Conservation (phyloP, 2,797 vertebrate species). For the Sylvia borin region DNA sequence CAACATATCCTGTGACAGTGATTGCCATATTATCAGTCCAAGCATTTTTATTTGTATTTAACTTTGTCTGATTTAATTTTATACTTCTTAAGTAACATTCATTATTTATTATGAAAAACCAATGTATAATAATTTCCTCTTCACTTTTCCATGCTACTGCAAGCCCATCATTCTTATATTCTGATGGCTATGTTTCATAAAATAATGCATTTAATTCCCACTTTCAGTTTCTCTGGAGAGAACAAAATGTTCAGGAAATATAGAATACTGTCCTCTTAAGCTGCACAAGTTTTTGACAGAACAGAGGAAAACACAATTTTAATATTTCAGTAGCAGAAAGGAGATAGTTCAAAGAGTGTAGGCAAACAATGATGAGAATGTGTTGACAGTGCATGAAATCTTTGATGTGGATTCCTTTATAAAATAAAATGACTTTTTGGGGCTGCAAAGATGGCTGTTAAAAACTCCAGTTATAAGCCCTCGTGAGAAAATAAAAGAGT, state of each 20-base stretch:
- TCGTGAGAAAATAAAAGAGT: not conserved
- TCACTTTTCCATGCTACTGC: not conserved
- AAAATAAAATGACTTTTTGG: conserved; percentile 24
- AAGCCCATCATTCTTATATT: not conserved
- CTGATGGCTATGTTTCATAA: not conserved
- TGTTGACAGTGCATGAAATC: conserved; percentile 55
- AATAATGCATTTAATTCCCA: not conserved
- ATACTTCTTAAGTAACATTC: not conserved
- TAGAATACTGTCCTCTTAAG: not conserved
- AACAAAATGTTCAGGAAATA: not conserved
- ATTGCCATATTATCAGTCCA: not conserved
- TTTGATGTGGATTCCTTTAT: conserved; percentile 22
- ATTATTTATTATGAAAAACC: not conserved
- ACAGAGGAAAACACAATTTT: conserved; percentile 15
- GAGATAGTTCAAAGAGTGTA: conserved; percentile 34
- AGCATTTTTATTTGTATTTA: not conserved
- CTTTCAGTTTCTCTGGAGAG: not conserved
- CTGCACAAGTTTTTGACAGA: not conserved
- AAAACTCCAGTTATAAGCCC: not conserved
- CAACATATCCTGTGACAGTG: not conserved
- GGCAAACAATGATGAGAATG: conserved; percentile 32
- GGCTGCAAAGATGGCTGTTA: not conserved
- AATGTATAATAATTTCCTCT: not conserved
- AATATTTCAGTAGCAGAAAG: conserved; percentile 36
- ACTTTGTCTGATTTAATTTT: not conserved